Base-by-base conservation (phyloP, 2,113 vertebrate species). In the Lampris megalopsis region DNA sequence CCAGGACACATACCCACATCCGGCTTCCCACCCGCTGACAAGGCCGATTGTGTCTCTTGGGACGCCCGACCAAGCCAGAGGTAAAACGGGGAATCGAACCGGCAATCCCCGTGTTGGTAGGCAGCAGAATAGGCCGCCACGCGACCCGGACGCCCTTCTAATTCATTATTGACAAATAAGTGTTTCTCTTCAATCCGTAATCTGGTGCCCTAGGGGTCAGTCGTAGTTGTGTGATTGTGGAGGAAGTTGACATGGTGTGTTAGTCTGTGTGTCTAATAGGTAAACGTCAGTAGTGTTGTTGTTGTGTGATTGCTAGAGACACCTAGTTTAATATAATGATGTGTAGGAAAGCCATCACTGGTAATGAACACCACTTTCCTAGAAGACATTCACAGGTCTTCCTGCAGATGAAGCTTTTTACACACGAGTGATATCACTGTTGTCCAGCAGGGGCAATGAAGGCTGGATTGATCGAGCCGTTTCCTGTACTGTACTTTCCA, bases 241-340 rank as follows among this genome's bases (percentile, higher is more conserved):
- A 45, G 43, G 43, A 45, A 45, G 7, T 45, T 45, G 7, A 45
- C 43, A 45, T 45, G 43, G 7, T 45, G 43, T 45, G 43, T 4
- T 45, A 45, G 7, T 45, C 7, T 45, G 7, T 45, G 43, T 45
- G 43, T 5, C 2, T 45, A 7, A 45, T 45, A 45, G 43, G 7
- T 45, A 45, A 45, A 4, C 43, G 7, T 24, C 43, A 45, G 43
- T 45, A 7, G 4, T 45, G 58, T 49, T 60, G 24, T 63, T 71
- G 59, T 71, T 49, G 35, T 69, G 65, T 81, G 75, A 77, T 80
- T 75, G 60, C 53, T 75, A 64, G 64, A 82, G 73, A 73, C 63
- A 65, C 72, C 54, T 79, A 64, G 78, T 75, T 73, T 80, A 64
- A 42, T 45, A 37, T 38, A 62, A 45, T 52, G 63, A 53, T 49